A percentile compares a stretch with the other conserved stretches of the same genome.
phyloP scores from a whole-genome alignment of 2,113 vertebrate species.

The Gallinago media region DNA sequence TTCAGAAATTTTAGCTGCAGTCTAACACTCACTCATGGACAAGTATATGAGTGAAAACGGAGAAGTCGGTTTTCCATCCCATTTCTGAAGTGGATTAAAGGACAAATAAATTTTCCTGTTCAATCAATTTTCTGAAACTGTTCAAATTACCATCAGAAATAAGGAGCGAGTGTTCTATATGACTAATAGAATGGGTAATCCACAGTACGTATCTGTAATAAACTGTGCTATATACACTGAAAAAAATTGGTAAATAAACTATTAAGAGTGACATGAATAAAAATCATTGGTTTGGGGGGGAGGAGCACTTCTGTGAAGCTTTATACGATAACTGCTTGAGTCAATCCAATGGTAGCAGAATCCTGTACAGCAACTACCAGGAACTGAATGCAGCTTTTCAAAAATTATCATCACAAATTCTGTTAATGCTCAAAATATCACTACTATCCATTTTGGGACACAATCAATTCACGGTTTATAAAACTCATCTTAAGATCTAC shows the following conservation, averaged over 20 bases:
- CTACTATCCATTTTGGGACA: not conserved
- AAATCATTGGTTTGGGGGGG: rapidly evolving
- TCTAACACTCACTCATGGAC: not conserved
- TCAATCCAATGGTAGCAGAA: not conserved
- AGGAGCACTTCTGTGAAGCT: not conserved
- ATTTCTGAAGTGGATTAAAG: not conserved
- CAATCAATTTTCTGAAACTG: not conserved
- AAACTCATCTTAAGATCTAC: not conserved
- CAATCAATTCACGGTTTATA: not conserved
- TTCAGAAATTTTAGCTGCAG: not conserved
- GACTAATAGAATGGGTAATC: not conserved
- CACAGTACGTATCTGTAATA: not conserved
- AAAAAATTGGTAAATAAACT: not conserved
- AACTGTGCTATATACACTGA: not conserved
- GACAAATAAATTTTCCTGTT: not conserved
- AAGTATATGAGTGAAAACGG: not conserved
- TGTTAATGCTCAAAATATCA: not conserved
- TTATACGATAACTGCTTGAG: not conserved
- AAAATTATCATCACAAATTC: not conserved
- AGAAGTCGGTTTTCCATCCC: not conserved
- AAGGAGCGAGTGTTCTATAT: not conserved
- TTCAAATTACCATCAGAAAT: not conserved
- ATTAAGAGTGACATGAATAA: not conserved
- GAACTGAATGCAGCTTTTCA: not conserved
- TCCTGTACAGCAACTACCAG: not conserved